Percentiles rank a stretch among this genome's conserved stretches.
These are phyloP conservation scores for Takifugu rubripes DNA, from an alignment of 2,797 vertebrate species.

Conservation along the genomic window DNA sequence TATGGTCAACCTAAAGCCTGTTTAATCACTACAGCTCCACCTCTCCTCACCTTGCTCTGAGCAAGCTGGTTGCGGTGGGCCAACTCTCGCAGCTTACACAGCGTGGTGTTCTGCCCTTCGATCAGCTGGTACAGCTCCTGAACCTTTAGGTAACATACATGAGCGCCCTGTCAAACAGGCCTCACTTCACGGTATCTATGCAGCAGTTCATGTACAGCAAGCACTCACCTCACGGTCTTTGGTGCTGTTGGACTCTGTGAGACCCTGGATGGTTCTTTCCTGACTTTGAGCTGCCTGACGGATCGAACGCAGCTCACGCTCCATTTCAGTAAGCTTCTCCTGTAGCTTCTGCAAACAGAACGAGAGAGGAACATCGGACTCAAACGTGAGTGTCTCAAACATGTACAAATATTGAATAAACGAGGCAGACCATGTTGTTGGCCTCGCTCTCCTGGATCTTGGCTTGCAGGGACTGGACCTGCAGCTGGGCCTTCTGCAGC, in stretches of 20 bases:
- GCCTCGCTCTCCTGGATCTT: slow-evolving; percentile 84
- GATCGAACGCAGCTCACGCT: slow-evolving; percentile 82
- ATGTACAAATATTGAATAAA: neutral
- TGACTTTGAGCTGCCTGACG: slow-evolving; percentile 83
- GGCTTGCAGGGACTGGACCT: slow-evolving; percentile 80
- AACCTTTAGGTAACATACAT: slow-evolving; percentile 64
- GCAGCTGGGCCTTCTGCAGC: slow-evolving; percentile 80
- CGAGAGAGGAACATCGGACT: rapidly evolving
- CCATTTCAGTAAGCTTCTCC: slow-evolving; percentile 88
- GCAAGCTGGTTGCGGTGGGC: slow-evolving; percentile 82
- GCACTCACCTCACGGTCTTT: slow-evolving; percentile 86
- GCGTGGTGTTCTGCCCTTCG: slow-evolving; percentile 85
- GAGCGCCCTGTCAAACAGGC: slow-evolving; percentile 1
- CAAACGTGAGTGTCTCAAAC: neutral
- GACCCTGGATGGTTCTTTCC: slow-evolving; percentile 82
- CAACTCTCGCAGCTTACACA: slow-evolving; percentile 87
- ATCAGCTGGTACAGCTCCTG: slow-evolving; percentile 88
- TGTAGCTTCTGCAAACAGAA: slow-evolving; percentile 80
- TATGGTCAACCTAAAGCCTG: no score
- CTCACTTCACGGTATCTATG: neutral
- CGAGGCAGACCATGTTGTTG: slow-evolving; percentile 82
- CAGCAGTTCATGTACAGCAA: neutral
- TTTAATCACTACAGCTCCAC: neutral
- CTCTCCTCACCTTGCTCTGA: slow-evolving; percentile 76
- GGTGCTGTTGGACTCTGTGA: slow-evolving; percentile 82